These are phyloP conservation scores for Ennomos fuscantarius DNA, from an alignment of 2,888 invertebrate genomes.

Conservation along the genomic window DNA sequence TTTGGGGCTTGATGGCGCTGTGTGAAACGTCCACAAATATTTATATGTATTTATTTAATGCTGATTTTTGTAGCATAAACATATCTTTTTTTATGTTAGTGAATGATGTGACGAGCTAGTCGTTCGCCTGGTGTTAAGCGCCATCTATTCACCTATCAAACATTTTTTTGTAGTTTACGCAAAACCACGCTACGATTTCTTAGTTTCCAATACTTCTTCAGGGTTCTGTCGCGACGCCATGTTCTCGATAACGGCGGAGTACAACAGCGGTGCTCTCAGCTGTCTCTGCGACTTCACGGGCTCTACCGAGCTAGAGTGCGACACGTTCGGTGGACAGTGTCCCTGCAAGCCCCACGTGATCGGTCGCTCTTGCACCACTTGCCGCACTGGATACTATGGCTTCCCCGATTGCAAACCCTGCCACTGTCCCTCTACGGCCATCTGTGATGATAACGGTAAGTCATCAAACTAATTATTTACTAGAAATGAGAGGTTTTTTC, in stretches of 20 bases:
- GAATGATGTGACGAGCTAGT: no score
- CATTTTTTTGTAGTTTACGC: no score
- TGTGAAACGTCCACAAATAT: no score
- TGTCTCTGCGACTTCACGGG: conserved; percentile 97
- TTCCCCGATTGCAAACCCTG: conserved; percentile 97
- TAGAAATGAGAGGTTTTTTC: no score
- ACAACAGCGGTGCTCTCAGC: conserved; percentile 96
- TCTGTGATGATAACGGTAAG: conserved; percentile 89
- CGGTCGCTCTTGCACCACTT: conserved; percentile 93
- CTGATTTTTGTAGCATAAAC: no score
- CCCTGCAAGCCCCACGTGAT: conserved; percentile 96
- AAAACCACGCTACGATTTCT: no score
- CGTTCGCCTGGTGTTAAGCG: no score
- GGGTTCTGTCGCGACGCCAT: conserved; percentile 96
- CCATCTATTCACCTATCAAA: no score
- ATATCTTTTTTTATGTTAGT: no score
- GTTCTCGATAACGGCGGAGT: conserved; percentile 97
- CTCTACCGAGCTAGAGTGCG: conserved; percentile 93
- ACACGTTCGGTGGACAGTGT: conserved; percentile 98
- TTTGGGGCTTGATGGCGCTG: no score
- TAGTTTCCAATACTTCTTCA: conserved; percentile 39
- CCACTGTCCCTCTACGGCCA: conserved; percentile 92
- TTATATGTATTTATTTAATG: no score
- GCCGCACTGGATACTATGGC: conserved; percentile 96
- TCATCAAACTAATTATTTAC: no score